Conservation (phyloP, 2,888 invertebrate species). For the Quadriops clusia region DNA sequence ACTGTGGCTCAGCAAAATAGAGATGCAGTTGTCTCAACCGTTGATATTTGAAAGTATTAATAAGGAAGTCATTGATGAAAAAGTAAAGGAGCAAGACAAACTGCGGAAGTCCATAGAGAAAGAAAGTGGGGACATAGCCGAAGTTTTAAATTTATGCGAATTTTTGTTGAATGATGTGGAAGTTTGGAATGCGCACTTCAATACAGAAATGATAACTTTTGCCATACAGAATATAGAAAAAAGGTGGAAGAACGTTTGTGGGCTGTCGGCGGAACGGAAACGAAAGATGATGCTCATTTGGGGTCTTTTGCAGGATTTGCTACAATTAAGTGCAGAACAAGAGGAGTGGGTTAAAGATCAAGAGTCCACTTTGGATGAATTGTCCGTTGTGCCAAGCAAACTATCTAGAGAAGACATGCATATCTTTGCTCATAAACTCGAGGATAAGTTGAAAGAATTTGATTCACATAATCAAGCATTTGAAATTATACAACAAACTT, state of each 20-base stretch:
- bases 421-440: slow-evolving; percentile 45
- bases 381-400: slow-evolving; percentile 48
- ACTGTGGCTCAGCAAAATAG: slow-evolving; percentile 59
- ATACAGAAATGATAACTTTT: slow-evolving; percentile 52
- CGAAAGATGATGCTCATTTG: slow-evolving; percentile 51
- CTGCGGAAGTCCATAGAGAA: slow-evolving; percentile 64
- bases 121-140: slow-evolving; percentile 65
- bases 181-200: slow-evolving; percentile 57
- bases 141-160: slow-evolving; percentile 69
- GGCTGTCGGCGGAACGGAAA: slow-evolving; percentile 59
- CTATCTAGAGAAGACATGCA: slow-evolving; percentile 47
- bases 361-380: slow-evolving; percentile 46
- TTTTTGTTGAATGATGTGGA: slow-evolving; percentile 64
- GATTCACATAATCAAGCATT: slow-evolving; percentile 45
- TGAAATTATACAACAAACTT: slow-evolving; percentile 54
- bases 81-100: slow-evolving; percentile 57
- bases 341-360: slow-evolving; percentile 51
- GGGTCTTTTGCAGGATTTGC: slow-evolving; percentile 48
- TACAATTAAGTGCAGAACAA: slow-evolving; percentile 43
- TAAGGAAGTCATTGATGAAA: slow-evolving; percentile 53
- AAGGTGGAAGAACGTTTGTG: slow-evolving; percentile 69
- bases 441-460: slow-evolving; percentile 43
- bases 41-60: slow-evolving; percentile 54
- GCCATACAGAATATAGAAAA: slow-evolving; percentile 62
- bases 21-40: slow-evolving; percentile 55